These are phyloP conservation scores for Epinotia nisella DNA, from an alignment of 2,888 invertebrate species.

Conservation along the genomic window DNA sequence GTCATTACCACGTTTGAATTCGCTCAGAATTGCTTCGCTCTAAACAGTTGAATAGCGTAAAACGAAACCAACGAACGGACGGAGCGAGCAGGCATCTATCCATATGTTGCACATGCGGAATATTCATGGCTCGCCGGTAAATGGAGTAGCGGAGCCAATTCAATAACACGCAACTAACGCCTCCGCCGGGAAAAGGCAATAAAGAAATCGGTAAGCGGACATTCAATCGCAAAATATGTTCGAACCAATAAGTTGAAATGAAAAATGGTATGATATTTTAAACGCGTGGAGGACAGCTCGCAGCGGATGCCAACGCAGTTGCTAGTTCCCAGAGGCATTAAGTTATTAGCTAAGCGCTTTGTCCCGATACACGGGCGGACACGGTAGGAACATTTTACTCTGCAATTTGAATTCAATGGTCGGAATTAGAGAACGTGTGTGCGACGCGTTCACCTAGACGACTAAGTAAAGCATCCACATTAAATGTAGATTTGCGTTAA, in stretches of 20 bases:
- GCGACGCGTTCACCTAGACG: constrained; percentile 62
- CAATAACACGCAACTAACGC: constrained; percentile 51
- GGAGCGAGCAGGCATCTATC: constrained; percentile 55
- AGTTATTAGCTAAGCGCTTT: constrained; percentile 79
- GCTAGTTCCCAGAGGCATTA: constrained; percentile 79
- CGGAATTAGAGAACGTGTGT: constrained; percentile 73
- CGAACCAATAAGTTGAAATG: constrained; percentile 50
- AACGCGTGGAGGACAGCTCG: constrained; percentile 53
- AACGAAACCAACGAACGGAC: constrained; percentile 61
- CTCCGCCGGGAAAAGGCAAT: constrained; percentile 49
- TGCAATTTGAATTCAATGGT: constrained; percentile 83
- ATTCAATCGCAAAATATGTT: constrained; percentile 52
- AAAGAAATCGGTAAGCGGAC: constrained; percentile 54
- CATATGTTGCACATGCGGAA: constrained; percentile 68
- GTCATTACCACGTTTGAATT: constrained; percentile 79
- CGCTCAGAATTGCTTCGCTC: constrained; percentile 65
- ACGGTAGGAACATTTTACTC: constrained; percentile 73
- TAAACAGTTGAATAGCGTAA: constrained; percentile 75
- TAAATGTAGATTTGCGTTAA: not conserved
- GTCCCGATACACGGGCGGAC: constrained; percentile 68
- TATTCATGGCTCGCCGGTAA: constrained; percentile 69
- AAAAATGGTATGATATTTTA: constrained; percentile 54
- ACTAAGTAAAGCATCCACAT: constrained; percentile 63
- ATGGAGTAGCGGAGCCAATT: constrained; percentile 60
- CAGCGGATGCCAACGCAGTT: constrained; percentile 58